These are phyloP conservation scores for Drosophila bunnanda DNA, from an alignment of 2,888 invertebrate species.

Conservation along the genomic window DNA sequence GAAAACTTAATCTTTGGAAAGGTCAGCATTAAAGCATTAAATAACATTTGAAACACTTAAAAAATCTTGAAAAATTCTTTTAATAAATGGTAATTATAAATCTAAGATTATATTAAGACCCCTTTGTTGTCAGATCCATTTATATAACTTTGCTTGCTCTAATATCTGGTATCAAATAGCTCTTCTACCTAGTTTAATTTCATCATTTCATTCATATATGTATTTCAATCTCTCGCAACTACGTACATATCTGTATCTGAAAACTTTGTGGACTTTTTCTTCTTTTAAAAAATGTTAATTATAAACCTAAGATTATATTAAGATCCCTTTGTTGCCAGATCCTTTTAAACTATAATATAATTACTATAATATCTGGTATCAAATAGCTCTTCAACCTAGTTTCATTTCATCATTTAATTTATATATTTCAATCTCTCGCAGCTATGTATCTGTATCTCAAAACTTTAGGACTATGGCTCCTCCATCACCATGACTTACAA, in stretches of 20 bases:
- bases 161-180: neutral
- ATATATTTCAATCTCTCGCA: neutral
- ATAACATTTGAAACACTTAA: neutral
- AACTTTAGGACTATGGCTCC: neutral
- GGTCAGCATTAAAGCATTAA: too few species aligned
- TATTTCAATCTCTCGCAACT: neutral
- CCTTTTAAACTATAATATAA: too few species aligned
- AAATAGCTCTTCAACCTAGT: neutral
- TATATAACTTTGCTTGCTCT: too few species aligned
- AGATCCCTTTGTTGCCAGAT: neutral
- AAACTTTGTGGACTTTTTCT: too few species aligned
- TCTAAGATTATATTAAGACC: neutral
- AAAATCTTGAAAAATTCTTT: neutral
- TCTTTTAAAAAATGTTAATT: too few species aligned
- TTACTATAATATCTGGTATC: neutral
- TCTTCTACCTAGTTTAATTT: neutral
- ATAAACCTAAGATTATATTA: neutral
- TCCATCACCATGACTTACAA: conserved; percentile 37
- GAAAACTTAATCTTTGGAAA: neutral
- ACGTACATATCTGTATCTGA: conserved; percentile 5
- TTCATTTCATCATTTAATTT: neutral
- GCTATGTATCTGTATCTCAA: conserved; percentile 2
- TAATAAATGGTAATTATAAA: neutral
- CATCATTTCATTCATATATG: neutral
- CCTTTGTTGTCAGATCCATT: neutral